Percentiles rank a stretch among this genome's conserved stretches.
Evolutionary conservation across 2,888 invertebrate genomes (phyloP).

Genomic region (Latheticus oryzae): DNA sequence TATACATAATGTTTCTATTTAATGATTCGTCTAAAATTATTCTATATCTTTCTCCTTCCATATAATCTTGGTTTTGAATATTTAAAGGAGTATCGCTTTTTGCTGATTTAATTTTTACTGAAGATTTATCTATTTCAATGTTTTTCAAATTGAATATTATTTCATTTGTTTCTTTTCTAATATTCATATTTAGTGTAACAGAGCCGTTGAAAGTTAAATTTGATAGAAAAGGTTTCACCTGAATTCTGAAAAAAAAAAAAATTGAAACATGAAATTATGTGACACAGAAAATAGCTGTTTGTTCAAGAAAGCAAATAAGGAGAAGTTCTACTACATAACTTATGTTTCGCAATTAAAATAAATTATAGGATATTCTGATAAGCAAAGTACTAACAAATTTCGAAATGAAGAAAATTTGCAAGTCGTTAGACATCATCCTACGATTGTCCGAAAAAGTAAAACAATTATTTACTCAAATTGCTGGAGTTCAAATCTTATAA

Average conservation of each 20-base stretch:
- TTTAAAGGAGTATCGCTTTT: constrained; percentile 57
- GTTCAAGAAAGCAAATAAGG: no score
- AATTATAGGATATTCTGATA: no score
- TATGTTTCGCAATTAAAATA: no score
- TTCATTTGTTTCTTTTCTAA: constrained; percentile 62
- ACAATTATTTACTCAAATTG: no score
- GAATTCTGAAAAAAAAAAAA: constrained; percentile 59
- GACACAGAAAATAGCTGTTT: neutral
- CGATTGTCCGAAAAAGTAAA: no score
- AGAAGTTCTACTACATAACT: no score
- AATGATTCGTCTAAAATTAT: constrained; percentile 62
- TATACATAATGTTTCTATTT: constrained; percentile 61
- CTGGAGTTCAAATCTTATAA: no score
- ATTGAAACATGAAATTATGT: no score
- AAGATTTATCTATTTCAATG: constrained; percentile 63
- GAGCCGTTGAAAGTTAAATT: constrained; percentile 66
- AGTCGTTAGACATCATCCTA: no score
- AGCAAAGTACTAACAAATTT: no score
- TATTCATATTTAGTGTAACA: constrained; percentile 63
- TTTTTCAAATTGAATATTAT: constrained; percentile 66
- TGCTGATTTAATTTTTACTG: constrained; percentile 53
- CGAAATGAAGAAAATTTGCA: no score
- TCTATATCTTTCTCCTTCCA: constrained; percentile 60
- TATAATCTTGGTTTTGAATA: constrained; percentile 57
- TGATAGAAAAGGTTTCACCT: constrained; percentile 62